Evolutionary conservation across 2,113 vertebrate genomes (phyloP).

Genomic region (Chaetodon trifascialis): DNA sequence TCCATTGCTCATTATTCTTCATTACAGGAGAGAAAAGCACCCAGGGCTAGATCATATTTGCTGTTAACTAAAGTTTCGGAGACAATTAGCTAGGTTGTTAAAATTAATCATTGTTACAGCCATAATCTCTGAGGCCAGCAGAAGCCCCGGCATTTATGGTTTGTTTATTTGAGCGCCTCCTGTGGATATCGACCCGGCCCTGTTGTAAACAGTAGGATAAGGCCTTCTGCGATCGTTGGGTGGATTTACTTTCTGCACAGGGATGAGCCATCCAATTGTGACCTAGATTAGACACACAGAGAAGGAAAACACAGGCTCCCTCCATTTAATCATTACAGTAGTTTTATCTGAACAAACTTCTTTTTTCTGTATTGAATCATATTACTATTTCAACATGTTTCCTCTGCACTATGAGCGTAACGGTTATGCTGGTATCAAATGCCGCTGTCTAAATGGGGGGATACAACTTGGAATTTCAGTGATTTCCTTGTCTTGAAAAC

Average conservation of each 20-base stretch:
- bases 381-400: conserved; percentile 8
- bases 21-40: conserved; percentile 75
- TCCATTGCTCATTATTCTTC: conserved; percentile 79
- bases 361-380: conserved; percentile 32
- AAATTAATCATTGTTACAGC: conserved; percentile 83
- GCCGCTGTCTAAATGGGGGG: conserved; percentile 1
- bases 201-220: conserved; percentile 73
- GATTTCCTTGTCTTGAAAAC: conserved; percentile 47
- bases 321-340: conserved; percentile 48
- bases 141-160: conserved; percentile 74
- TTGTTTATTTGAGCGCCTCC: conserved; percentile 77
- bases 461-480: conserved; percentile 36
- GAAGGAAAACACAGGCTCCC: conserved; percentile 41
- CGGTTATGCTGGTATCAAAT: conserved; percentile 1
- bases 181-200: conserved; percentile 70
- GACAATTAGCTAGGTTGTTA: conserved; percentile 84
- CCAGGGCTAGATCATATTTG: conserved; percentile 79
- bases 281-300: conserved; percentile 63
- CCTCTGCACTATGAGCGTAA: neutral
- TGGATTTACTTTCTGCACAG: conserved; percentile 71
- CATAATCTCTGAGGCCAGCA: conserved; percentile 70
- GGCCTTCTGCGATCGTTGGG: conserved; percentile 64
- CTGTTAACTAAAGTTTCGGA: conserved; percentile 83
- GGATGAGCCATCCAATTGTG: conserved; percentile 65
- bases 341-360: conserved; percentile 52